phyloP scores from a whole-genome alignment of 2,888 invertebrate species.

The Dryobotodes eremita region DNA sequence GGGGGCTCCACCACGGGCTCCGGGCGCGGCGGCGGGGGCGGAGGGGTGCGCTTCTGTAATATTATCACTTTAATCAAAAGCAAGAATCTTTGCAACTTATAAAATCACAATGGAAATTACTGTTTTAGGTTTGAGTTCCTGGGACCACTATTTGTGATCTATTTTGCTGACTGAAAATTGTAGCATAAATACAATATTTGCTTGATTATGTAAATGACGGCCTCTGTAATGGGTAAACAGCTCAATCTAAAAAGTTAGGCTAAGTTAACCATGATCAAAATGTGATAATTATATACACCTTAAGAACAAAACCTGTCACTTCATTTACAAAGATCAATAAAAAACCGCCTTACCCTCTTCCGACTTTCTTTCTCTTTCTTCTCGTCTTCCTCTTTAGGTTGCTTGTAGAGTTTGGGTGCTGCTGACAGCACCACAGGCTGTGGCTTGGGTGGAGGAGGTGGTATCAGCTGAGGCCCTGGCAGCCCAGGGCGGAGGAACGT shows the following conservation, averaged over 20 bases:
- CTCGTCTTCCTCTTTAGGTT: constrained; percentile 86
- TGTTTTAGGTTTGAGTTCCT: neutral
- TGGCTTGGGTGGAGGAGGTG: constrained; percentile 86
- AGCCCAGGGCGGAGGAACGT: constrained; percentile 82
- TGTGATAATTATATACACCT: neutral
- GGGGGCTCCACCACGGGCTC: constrained; percentile 73
- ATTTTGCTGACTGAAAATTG: too few species aligned
- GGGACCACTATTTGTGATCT: neutral
- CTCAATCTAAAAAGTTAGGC: too few species aligned
- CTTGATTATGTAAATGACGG: neutral
- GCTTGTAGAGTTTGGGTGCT: constrained; percentile 93
- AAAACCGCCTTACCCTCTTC: constrained; percentile 76
- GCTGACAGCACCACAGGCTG: constrained; percentile 93
- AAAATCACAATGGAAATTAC: neutral
- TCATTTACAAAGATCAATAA: neutral
- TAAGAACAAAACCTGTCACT: neutral
- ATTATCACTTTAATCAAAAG: neutral
- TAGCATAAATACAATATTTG: neutral
- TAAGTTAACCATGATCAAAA: neutral
- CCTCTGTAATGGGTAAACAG: neutral
- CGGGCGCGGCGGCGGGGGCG: constrained; percentile 69
- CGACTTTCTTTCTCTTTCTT: constrained; percentile 82
- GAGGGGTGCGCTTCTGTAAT: constrained; percentile 76
- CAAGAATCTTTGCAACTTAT: neutral
- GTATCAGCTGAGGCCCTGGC: constrained; percentile 85